Evolutionary conservation across 2,113 vertebrate species (phyloP), one percentile per base, ranked within the genome.

Genomic region (Embiotoca jacksoni): DNA sequence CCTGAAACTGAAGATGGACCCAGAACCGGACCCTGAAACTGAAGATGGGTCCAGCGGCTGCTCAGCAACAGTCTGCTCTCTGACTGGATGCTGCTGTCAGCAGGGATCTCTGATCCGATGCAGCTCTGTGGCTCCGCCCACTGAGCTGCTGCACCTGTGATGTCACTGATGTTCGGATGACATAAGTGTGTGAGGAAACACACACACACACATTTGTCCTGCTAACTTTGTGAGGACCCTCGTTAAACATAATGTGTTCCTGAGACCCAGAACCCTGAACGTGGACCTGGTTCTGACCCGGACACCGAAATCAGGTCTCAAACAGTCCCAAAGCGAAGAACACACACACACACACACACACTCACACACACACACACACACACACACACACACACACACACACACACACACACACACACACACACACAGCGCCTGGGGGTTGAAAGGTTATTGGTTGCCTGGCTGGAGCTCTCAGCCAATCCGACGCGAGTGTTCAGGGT

Each of bases 361-460:
- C 53, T 66, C 72, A 75, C 46, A 70, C 37, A 80, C 49, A 53
- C 64, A 63, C 37, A 4, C 37, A 0, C 44, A 66, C 30, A 62
- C 62, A 58, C 44, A 57, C 35, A 53, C 36, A 61, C 35, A 47
- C 53, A 70, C 72, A 75, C 46, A 70, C 37, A 80, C 49, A 53
- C 64, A 63, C 37, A 4, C 37, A 0, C 44, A 66, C 30, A 62
- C 62, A 58, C 44, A 57, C 35, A 53, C 30, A 54, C 36, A 30
- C 1, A 47, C 44, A 2, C 6, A 31, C 2, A n/a, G 64, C 41
- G 37, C 80, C 87, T 74, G 8, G 84, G 44, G 91, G 90, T 88
- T 91, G 88, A 92, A 91, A 94, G 90, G 91, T 92, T 93, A 95
- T 95, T 95, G 94, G 93, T 83, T 94, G 88, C 23, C 70, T 86